Conservation (phyloP, 2,888 invertebrate species). For the Celastrina argiolus region DNA sequence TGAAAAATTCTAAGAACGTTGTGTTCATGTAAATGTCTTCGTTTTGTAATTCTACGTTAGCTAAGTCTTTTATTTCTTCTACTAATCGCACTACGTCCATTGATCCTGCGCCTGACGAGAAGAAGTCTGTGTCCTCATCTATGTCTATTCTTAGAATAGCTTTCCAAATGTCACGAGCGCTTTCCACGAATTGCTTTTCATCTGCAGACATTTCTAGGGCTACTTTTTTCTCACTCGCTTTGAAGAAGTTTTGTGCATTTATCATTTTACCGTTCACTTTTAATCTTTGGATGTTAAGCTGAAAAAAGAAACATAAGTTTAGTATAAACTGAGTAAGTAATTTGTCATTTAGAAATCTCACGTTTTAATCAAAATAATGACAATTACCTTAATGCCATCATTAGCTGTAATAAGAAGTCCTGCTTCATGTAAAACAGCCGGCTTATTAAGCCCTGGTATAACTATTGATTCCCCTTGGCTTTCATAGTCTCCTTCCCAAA, state of each 20-base stretch:
- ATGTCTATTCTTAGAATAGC: slow-evolving; percentile 88
- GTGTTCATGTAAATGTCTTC: slow-evolving; percentile 96
- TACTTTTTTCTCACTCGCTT: slow-evolving; percentile 75
- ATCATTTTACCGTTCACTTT: slow-evolving; percentile 90
- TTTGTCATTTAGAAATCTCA: too few species aligned
- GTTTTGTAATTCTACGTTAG: slow-evolving; percentile 87
- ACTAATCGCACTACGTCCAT: slow-evolving; percentile 97
- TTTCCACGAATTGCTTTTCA: slow-evolving; percentile 83
- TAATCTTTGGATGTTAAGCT: slow-evolving; percentile 87
- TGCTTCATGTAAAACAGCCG: slow-evolving; percentile 84
- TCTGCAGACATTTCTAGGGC: slow-evolving; percentile 83
- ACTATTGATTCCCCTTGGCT: slow-evolving; percentile 76
- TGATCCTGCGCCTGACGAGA: slow-evolving; percentile 95
- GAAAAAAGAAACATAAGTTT: too few species aligned
- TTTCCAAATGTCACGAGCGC: slow-evolving; percentile 86
- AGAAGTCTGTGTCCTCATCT: slow-evolving; percentile 92
- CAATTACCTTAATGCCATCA: slow-evolving; percentile 83
- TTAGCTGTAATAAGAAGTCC: slow-evolving; percentile 90
- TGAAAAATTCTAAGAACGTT: slow-evolving; percentile 88
- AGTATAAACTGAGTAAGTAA: too few species aligned
- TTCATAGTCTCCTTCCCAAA: slow-evolving; percentile 80
- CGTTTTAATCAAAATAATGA: neutral
- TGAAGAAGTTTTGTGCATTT: slow-evolving; percentile 87
- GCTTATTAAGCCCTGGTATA: slow-evolving; percentile 79
- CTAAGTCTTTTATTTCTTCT: slow-evolving; percentile 92